Base-by-base conservation (phyloP, 30 jellyfish, hydroid and myxozoan genomes). In the Hydractinia symbiolongicarpus region DNA sequence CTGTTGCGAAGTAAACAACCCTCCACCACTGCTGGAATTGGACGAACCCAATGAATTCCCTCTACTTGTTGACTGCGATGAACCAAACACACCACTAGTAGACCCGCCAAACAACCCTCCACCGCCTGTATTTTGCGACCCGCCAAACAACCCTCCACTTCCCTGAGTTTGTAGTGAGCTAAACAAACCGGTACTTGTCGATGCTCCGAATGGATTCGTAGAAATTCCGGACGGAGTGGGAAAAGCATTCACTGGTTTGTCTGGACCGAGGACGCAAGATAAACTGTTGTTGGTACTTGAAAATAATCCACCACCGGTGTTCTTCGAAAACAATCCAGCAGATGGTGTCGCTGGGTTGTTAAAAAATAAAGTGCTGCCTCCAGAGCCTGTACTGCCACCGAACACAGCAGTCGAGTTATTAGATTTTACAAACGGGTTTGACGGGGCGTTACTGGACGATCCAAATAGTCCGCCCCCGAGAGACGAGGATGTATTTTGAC, bases 11-110 rank as follows among this genome's bases (percentile, higher is more conserved):
- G 19, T 4, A 64, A 64, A 64, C 9, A 64, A 13, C 16, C 74
- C 74, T 64, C 74, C 74, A 6, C 74, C 74, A 51, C 17, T 64
- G 74, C 40, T 64, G 9, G 74, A 64, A 13, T 7, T 64, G 74
- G 74, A n/a, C 40, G 74, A 6, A 64, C 74, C 40, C 6, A 64
- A 64, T 64, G 40, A 1, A n/a, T 51, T 51, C 17, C 74, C 74
- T n/a, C 74, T 4, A 51, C 74, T 64, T 64, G 74, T 64, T 44
- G 74, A n/a, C 52, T 64, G 74, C 74, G 17, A 7, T 13, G 19
- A 6, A 64, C 40, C 40, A 51, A 13, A 44, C 1, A n/a, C 8
- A 5, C 52, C 16, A 64, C 74, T 6, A 13, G 17, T 6, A 64
- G 40, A 64, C 74, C 74, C 74, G 2, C 4, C 19, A n/a, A 51